These are phyloP conservation scores for Acanthochromis polyacanthus DNA, from an alignment of 2,113 vertebrate species.

Conservation along the genomic window DNA sequence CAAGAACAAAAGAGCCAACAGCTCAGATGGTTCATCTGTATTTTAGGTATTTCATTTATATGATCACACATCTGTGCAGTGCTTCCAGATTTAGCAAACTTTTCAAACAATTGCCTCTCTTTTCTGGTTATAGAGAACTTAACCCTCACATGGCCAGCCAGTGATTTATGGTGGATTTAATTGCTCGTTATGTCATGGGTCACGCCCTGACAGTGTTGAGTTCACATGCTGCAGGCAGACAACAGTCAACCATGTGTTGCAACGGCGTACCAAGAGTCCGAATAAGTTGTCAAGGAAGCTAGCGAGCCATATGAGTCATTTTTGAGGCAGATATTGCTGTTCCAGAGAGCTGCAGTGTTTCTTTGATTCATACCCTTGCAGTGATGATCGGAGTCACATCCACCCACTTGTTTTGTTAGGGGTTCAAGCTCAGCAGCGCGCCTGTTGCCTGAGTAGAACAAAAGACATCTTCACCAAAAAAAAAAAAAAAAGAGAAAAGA, in stretches of 20 bases:
- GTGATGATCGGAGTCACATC: slow-evolving; percentile 45
- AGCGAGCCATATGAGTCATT: slow-evolving; percentile 42
- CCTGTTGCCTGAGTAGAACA: slow-evolving; percentile 49
- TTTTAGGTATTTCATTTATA: too few relatives aligned
- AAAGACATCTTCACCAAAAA: slow-evolving; percentile 17
- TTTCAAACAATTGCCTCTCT: background rate
- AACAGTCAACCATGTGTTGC: slow-evolving; percentile 26
- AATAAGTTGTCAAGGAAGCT: slow-evolving; percentile 42
- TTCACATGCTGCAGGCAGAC: slow-evolving; percentile 21
- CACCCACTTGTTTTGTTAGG: slow-evolving; percentile 65
- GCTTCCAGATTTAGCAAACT: background rate
- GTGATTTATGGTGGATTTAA: slow-evolving; percentile 41
- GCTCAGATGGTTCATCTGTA: too few relatives aligned
- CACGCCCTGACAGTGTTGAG: background rate
- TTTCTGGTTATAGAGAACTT: slow-evolving; percentile 4
- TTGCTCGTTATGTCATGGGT: slow-evolving; percentile 39
- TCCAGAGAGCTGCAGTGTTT: slow-evolving; percentile 40
- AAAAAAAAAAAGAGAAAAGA: background rate
- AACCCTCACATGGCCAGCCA: slow-evolving; percentile 18
- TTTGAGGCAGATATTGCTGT: slow-evolving; percentile 30
- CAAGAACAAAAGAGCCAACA: too few relatives aligned
- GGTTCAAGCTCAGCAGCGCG: slow-evolving; percentile 43
- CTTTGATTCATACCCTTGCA: slow-evolving; percentile 58
- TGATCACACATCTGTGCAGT: too few relatives aligned
- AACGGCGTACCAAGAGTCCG: slow-evolving; percentile 26